These are phyloP conservation scores for Agrilus mali DNA, from an alignment of 2,888 invertebrate species.

Conservation along the genomic window DNA sequence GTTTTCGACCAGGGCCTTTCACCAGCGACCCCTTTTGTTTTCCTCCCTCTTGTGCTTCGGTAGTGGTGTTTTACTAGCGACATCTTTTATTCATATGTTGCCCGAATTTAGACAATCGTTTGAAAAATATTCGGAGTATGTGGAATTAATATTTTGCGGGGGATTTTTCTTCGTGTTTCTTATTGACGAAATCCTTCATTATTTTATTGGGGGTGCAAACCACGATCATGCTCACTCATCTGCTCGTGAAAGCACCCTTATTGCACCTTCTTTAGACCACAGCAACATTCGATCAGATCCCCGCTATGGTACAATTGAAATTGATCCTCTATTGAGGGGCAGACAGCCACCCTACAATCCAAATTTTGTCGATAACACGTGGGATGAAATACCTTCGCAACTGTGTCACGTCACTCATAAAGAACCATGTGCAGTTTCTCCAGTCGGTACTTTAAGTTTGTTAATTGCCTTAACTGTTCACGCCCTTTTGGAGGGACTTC, in stretches of 20 bases:
- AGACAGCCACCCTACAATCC: slow-evolving; percentile 19
- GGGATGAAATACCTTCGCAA: slow-evolving; percentile 23
- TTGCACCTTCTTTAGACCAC: neutral
- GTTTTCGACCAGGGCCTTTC: slow-evolving; percentile 44
- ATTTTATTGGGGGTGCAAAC: slow-evolving; percentile 41
- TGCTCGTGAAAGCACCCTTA: neutral
- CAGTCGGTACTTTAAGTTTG: slow-evolving; percentile 52
- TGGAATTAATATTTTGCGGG: slow-evolving; percentile 51
- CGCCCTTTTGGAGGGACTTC: slow-evolving; percentile 66
- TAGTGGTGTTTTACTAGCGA: slow-evolving; percentile 66
- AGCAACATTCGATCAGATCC: neutral
- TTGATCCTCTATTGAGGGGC: slow-evolving; percentile 3
- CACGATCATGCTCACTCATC: slow-evolving; percentile 7
- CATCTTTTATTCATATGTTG: slow-evolving; percentile 65
- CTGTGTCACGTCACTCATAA: slow-evolving; percentile 55
- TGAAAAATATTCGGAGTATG: slow-evolving; percentile 34
- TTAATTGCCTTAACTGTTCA: slow-evolving; percentile 65
- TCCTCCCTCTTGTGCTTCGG: slow-evolving; percentile 67
- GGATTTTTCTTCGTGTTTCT: slow-evolving; percentile 63
- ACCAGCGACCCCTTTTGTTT: slow-evolving; percentile 47
- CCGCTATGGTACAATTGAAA: slow-evolving; percentile 8
- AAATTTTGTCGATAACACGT: slow-evolving; percentile 9
- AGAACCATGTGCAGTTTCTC: slow-evolving; percentile 46
- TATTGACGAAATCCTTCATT: slow-evolving; percentile 60
- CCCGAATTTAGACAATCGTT: slow-evolving; percentile 55